Evolutionary conservation across 2,113 vertebrate species (phyloP).

Genomic region (Andinoacara biseriatus): DNA sequence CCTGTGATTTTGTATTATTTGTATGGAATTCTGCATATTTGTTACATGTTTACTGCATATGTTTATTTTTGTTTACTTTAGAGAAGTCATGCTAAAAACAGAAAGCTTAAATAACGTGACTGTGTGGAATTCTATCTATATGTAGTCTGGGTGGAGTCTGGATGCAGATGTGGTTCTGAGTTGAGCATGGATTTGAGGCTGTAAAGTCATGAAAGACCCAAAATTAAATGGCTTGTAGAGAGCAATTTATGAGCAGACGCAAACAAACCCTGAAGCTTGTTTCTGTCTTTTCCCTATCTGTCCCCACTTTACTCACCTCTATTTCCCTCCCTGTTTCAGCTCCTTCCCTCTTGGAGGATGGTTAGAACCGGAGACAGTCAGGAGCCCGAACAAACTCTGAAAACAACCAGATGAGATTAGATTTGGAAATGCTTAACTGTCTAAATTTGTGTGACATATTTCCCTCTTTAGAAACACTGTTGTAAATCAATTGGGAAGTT

Average conservation of each 20-base stretch:
- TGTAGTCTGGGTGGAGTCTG: slow-evolving; percentile 56
- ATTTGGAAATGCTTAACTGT: slow-evolving; percentile 23
- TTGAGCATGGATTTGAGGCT: slow-evolving; percentile 39
- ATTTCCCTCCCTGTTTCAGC: background rate
- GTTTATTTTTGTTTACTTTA: background rate
- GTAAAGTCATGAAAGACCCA: slow-evolving; percentile 50
- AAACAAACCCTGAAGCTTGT: slow-evolving; percentile 31
- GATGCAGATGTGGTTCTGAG: slow-evolving; percentile 54
- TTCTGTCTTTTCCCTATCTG: background rate
- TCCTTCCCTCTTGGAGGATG: background rate
- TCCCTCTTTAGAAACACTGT: slow-evolving; percentile 35
- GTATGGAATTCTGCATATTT: background rate
- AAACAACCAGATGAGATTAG: slow-evolving; percentile 52
- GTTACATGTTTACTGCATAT: background rate
- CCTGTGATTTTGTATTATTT: background rate
- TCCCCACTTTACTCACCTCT: slow-evolving; percentile 8
- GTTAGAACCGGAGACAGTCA: slow-evolving; percentile 28
- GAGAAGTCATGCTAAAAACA: background rate
- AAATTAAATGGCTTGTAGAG: slow-evolving; percentile 55
- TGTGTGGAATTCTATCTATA: slow-evolving; percentile 21
- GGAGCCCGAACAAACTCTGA: slow-evolving; percentile 45
- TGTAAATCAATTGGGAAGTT: slow-evolving; percentile 53
- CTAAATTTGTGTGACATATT: slow-evolving; percentile 56
- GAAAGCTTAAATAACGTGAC: background rate
- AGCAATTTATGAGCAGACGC: slow-evolving; percentile 47